phyloP scores from a whole-genome alignment of 2,888 invertebrate species.

The Argyresthia albistria region DNA sequence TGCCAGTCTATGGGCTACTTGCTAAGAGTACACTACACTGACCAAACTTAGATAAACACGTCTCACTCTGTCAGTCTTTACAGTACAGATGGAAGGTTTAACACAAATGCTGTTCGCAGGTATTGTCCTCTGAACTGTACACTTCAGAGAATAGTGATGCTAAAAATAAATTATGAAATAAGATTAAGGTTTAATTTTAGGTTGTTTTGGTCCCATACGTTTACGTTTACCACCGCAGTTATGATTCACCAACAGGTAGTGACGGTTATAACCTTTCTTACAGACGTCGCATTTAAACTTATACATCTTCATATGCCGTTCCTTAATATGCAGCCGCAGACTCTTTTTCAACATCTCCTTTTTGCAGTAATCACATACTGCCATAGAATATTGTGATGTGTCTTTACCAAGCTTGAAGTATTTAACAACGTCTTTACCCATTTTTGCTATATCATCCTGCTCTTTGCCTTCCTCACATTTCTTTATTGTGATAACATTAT shows the following conservation, averaged over 20 bases:
- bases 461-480: slow-evolving; percentile 16
- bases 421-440: neutral
- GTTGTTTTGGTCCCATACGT: too few relatives aligned
- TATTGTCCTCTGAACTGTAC: too few relatives aligned
- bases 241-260: slow-evolving; percentile 39
- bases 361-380: slow-evolving; percentile 46
- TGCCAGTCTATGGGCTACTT: too few relatives aligned
- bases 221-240: slow-evolving; percentile 19
- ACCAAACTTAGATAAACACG: too few relatives aligned
- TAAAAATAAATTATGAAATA: too few relatives aligned
- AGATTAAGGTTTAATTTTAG: too few relatives aligned
- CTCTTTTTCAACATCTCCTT: slow-evolving; percentile 57
- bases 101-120: too few relatives aligned
- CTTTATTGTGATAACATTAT: slow-evolving; percentile 36
- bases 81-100: too few relatives aligned
- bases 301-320: slow-evolving; percentile 37
- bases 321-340: slow-evolving; percentile 37
- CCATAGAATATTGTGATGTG: slow-evolving; percentile 34
- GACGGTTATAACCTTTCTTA: slow-evolving; percentile 25
- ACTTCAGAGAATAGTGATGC: too few relatives aligned
- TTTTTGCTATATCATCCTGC: neutral
- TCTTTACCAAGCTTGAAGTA: slow-evolving; percentile 7
- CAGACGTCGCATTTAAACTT: slow-evolving; percentile 34
- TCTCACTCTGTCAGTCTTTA: too few relatives aligned
- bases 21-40: too few relatives aligned